Conservation (phyloP, 2,888 invertebrate species). For the Lepidochitona cinerea region DNA sequence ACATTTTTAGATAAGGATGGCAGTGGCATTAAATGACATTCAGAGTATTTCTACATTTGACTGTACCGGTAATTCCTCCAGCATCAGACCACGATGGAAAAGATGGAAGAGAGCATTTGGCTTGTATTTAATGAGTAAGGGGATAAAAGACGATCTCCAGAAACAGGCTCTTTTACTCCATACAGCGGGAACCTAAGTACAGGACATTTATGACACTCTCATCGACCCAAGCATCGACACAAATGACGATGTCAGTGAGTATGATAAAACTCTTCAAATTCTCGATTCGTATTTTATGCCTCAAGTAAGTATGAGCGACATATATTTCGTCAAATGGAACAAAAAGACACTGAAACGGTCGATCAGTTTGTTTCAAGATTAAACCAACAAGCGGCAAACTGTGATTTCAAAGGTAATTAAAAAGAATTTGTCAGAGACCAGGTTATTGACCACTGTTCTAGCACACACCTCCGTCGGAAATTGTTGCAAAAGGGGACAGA, state of each 20-base stretch:
- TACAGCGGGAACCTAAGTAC: slow-evolving; percentile 9
- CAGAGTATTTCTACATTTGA: background rate
- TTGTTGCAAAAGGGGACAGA: background rate
- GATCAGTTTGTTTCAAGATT: slow-evolving; percentile 3
- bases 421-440: too few species aligned
- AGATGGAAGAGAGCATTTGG: slow-evolving; percentile 8
- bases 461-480: background rate
- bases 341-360: slow-evolving; percentile 1
- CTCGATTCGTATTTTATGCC: background rate
- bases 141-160: background rate
- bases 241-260: background rate
- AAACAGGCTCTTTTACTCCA: slow-evolving; percentile 8
- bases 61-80: background rate
- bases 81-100: background rate
- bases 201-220: slow-evolving; percentile 13
- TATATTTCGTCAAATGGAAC: slow-evolving; percentile 5
- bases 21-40: background rate
- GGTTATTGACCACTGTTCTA: background rate
- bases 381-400: background rate
- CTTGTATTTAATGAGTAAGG: background rate
- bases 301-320: slow-evolving; percentile 10
- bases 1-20: background rate
- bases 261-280: background rate
- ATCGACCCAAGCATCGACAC: background rate
- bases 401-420: background rate